phyloP scores from a whole-genome alignment of 2,888 invertebrate genomes.

The Spodoptera exigua region DNA sequence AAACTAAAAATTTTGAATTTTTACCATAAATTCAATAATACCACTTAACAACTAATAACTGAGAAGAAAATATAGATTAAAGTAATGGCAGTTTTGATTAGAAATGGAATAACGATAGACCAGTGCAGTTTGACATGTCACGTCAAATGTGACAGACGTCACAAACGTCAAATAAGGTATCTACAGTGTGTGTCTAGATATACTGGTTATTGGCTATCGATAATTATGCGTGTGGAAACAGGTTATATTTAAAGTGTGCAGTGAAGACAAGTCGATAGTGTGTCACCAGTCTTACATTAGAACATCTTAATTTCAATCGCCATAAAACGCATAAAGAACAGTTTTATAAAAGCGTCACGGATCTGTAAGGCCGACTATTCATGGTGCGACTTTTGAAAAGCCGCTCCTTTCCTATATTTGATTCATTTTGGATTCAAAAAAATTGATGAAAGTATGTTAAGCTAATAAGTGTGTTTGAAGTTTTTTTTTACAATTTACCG shows the following conservation, averaged over 20 bases:
- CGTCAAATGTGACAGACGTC: slow-evolving; percentile 12
- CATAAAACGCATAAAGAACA: slow-evolving; percentile 82
- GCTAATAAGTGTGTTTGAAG: no score
- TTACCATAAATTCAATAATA: slow-evolving; percentile 26
- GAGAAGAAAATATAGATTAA: slow-evolving; percentile 27
- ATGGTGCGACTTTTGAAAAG: slow-evolving; percentile 36
- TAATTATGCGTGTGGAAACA: slow-evolving; percentile 35
- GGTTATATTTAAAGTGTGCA: slow-evolving; percentile 47
- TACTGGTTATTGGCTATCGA: slow-evolving; percentile 19
- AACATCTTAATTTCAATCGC: slow-evolving; percentile 86
- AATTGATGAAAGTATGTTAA: no score
- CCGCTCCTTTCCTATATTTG: background rate
- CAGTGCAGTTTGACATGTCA: slow-evolving; percentile 24
- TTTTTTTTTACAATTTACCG: no score
- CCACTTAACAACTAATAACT: slow-evolving; percentile 19
- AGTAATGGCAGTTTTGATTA: slow-evolving; percentile 30
- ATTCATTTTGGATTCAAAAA: background rate
- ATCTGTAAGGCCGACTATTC: slow-evolving; percentile 64
- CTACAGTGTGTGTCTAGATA: background rate
- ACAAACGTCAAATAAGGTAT: slow-evolving; percentile 1
- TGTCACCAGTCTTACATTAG: slow-evolving; percentile 71
- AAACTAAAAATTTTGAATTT: slow-evolving; percentile 10
- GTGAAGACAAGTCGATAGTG: slow-evolving; percentile 47
- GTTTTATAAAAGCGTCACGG: slow-evolving; percentile 75
- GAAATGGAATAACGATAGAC: slow-evolving; percentile 23